These are phyloP conservation scores for Clistopyga incitator DNA, from an alignment of 2,888 invertebrate species.

Conservation along the genomic window DNA sequence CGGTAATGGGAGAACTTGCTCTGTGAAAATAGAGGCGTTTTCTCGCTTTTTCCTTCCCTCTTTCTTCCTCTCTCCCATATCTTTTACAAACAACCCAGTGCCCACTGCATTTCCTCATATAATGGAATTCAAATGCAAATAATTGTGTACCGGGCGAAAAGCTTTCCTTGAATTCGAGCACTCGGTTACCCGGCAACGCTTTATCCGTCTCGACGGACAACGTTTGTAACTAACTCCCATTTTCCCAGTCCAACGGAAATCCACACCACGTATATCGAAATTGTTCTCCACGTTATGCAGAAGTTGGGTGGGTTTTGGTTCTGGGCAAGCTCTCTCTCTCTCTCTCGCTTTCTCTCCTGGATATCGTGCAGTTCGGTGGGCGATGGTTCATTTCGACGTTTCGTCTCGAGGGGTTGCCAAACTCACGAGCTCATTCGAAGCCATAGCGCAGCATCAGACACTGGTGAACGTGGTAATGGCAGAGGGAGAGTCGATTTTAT, in stretches of 20 bases:
- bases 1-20: conserved; percentile 54
- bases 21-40: conserved; percentile 49
- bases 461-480: conserved; percentile 54
- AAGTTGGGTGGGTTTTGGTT: neutral
- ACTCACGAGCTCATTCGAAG: conserved; percentile 45
- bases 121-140: conserved; percentile 48
- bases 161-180: conserved; percentile 51
- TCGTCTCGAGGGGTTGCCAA: conserved; percentile 56
- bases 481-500: conserved; percentile 39
- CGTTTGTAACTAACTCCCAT: conserved; percentile 60
- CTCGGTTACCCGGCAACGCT: conserved; percentile 35
- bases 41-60: conserved; percentile 22
- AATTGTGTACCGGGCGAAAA: conserved; percentile 34
- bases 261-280: conserved; percentile 44
- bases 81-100: conserved; percentile 39
- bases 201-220: conserved; percentile 60
- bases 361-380: conserved; percentile 49
- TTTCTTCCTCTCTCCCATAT: conserved; percentile 17
- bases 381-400: conserved; percentile 58
- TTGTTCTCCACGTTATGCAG: conserved; percentile 11
- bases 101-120: conserved; percentile 22
- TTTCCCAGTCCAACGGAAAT: conserved; percentile 31
- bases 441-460: conserved; percentile 18
- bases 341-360: no score
- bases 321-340: neutral